Evolutionary conservation across 2,888 invertebrate species (phyloP).

Genomic region (Zaprionus bogoriensis): DNA sequence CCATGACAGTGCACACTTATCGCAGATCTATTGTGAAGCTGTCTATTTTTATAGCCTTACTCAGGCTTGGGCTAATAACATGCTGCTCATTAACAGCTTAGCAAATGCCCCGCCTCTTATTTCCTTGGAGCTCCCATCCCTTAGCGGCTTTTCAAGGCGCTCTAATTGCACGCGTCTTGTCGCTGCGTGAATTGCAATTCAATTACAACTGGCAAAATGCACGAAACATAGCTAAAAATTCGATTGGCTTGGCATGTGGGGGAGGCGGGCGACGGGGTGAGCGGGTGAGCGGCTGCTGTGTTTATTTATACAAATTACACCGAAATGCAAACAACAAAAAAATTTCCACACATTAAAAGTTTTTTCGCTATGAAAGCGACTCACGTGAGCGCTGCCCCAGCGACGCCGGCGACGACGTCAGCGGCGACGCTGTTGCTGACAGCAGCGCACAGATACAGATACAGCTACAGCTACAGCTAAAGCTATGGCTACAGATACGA

Average conservation of each 20-base stretch:
- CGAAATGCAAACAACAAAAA: slow-evolving; percentile 45
- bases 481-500: slow-evolving; percentile 10
- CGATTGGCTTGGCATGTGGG: not conserved
- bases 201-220: slow-evolving; percentile 55
- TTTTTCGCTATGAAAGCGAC: slow-evolving; percentile 65
- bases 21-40: not conserved
- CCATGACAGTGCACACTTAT: slow-evolving; percentile 1
- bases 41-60: slow-evolving; percentile 7
- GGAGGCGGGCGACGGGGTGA: not conserved
- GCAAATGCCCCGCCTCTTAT: slow-evolving; percentile 1
- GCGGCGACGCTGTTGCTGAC: slow-evolving; percentile 1
- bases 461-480: not conserved
- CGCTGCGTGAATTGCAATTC: slow-evolving; percentile 52
- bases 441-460: slow-evolving; percentile 34
- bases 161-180: slow-evolving; percentile 51
- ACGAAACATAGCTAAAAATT: slow-evolving; percentile 43
- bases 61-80: not conserved
- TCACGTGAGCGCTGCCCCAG: slow-evolving; percentile 71
- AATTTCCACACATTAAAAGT: slow-evolving; percentile 75
- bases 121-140: not conserved
- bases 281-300: slow-evolving; percentile 22
- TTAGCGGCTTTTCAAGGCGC: slow-evolving; percentile 46
- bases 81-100: slow-evolving; percentile 39
- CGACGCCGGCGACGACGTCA: slow-evolving; percentile 20
- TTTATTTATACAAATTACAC: slow-evolving; percentile 74